Evolutionary conservation across 2,113 vertebrate genomes (phyloP).

Genomic region (Ciconia boyciana): DNA sequence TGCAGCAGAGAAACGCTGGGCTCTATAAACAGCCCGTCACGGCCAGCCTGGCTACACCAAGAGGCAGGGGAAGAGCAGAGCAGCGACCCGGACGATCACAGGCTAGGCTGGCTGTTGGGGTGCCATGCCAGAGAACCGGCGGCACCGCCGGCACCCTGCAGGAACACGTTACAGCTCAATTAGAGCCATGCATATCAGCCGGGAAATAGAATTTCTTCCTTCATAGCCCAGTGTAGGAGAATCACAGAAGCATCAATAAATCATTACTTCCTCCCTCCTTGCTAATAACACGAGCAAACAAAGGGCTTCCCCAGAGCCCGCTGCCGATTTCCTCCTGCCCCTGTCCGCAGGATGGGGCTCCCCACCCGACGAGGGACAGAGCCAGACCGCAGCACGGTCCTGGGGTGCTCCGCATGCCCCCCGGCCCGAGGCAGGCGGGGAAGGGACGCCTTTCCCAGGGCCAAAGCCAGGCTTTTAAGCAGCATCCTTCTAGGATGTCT

Average conservation of each 20-base stretch:
- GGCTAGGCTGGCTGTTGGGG: not conserved
- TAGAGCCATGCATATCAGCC: not conserved
- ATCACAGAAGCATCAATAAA: slow-evolving; percentile 53
- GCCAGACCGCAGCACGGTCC: not conserved
- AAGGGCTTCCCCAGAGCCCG: not conserved
- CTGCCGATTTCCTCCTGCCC: not conserved
- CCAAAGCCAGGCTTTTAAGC: not conserved
- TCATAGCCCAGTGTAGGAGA: not conserved
- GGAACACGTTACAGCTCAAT: slow-evolving; percentile 1
- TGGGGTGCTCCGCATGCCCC: not conserved
- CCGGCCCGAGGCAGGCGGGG: fast-evolving
- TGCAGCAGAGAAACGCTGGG: not conserved
- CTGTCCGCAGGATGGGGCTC: not conserved
- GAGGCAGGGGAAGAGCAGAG: not conserved
- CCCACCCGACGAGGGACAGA: not conserved
- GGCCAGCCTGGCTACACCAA: not conserved
- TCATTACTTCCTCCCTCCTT: slow-evolving; percentile 6
- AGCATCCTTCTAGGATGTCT: not conserved
- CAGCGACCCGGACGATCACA: not conserved
- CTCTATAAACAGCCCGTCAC: not conserved
- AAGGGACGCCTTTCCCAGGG: not conserved
- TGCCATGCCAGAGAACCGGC: not conserved
- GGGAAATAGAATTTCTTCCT: not conserved
- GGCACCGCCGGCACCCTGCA: not conserved
- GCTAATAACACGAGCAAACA: slow-evolving; percentile 30